These are phyloP conservation scores for Fregata magnificens DNA, from an alignment of 2,113 vertebrate species.

Conservation along the genomic window DNA sequence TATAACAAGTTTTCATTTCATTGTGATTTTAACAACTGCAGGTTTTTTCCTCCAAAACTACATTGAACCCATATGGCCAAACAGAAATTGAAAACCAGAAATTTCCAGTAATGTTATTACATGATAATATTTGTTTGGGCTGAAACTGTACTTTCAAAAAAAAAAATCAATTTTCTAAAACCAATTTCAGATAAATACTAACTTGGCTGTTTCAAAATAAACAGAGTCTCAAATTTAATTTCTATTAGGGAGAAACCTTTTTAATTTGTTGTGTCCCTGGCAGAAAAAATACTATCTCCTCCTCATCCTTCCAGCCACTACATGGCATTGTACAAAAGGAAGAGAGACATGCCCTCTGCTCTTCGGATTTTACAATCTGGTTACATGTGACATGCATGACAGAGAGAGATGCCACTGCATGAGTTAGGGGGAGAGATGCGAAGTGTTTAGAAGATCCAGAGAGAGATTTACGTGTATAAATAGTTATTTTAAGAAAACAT, in stretches of 20 bases:
- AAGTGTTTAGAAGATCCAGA: neutral
- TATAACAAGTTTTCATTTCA: neutral
- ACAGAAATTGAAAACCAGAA: neutral
- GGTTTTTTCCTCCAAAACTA: neutral
- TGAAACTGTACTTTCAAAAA: neutral
- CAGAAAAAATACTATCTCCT: neutral
- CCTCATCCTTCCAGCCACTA: neutral
- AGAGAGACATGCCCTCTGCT: slow-evolving; percentile 6
- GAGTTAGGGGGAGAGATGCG: neutral
- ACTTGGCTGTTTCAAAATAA: neutral
- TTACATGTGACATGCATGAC: neutral
- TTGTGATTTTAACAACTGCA: neutral
- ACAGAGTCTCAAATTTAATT: neutral
- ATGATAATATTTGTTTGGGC: neutral
- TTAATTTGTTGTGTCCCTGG: neutral
- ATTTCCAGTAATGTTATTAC: neutral
- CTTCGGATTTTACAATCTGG: neutral
- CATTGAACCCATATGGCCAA: neutral
- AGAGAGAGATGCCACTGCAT: slow-evolving; percentile 17
- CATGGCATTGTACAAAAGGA: neutral
- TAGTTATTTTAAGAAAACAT: slow-evolving; percentile 43
- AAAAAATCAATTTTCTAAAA: neutral
- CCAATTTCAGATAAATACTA: neutral
- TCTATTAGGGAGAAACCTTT: neutral
- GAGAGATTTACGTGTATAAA: slow-evolving; percentile 39